Base-by-base conservation (phyloP, 1,140 invertebrate genomes). In the Arion vulgaris region DNA sequence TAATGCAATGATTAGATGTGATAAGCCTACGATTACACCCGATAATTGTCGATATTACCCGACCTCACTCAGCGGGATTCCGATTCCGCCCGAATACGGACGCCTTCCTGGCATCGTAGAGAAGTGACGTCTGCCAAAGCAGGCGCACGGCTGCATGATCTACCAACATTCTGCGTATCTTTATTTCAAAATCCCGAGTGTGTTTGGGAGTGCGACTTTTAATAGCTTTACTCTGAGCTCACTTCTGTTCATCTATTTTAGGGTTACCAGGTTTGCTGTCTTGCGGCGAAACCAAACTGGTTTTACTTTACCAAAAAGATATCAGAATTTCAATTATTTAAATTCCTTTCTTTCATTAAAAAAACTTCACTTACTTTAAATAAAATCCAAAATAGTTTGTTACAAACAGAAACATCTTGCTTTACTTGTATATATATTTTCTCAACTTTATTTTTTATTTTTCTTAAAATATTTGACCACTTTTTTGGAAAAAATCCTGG, bases 1-100 rank as follows among this genome's bases (percentile, higher is more conserved):
- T 66, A 66, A 66, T 66, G 62, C 28, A 32, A 34, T 66, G 62
- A 66, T 66, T 66, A 66, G 62, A 5, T 66, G 32, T 28, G 62
- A 66, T 66, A 66, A 28, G 62, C n/a, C 11, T 66, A 66, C 62
- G 62, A 66, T 66, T 66, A 66, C 62, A 32, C n/a, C 62, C 62
- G 62, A 66, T 66, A 66, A 66, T 66, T 66, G 62, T 32, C 62
- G 62, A 66, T 66, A 66, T 66, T 66, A 66, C 62, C 28, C 62
- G 62, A 66, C 62, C 62, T 66, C 62, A 15, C 62, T 32, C 62
- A 66, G 62, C 62, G 62, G 62, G 62, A 28, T 28, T 28, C n/a
- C 62, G 62, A 66, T 66, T 66, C 62, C 19, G 28, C 17, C 62
- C 62, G 62, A 66, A 66, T 28, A 66, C 62, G 62, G 62, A 32